A percentile compares a stretch with the other conserved stretches of the same genome.
phyloP scores from a whole-genome alignment of 2,113 vertebrate species.

The Aythya baeri region DNA sequence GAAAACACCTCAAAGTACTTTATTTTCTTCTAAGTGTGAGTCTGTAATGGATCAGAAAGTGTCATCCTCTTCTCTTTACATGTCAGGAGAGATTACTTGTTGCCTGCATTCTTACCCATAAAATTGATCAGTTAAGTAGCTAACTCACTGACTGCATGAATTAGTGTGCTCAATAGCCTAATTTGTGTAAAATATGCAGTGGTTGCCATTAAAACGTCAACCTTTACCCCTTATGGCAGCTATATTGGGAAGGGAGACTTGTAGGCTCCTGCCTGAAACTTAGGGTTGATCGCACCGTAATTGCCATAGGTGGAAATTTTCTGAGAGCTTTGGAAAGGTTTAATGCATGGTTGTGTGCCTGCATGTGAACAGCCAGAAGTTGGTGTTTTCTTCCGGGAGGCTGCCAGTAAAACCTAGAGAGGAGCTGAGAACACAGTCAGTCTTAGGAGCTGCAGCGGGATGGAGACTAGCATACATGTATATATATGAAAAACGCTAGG shows the following conservation, averaged over 20 bases:
- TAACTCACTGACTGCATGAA: background rate
- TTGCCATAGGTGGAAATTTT: background rate
- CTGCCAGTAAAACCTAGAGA: background rate
- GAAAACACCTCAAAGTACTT: background rate
- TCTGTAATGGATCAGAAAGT: background rate
- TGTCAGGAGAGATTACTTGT: background rate
- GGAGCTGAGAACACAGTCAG: background rate
- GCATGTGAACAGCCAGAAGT: background rate
- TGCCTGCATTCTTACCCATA: background rate
- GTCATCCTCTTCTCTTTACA: background rate
- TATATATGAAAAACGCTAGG: background rate
- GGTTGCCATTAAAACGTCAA: background rate
- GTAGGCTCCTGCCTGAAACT: background rate
- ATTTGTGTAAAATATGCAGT: background rate
- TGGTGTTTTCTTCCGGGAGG: background rate
- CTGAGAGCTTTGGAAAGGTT: background rate
- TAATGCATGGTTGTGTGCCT: background rate
- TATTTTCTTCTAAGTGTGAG: background rate
- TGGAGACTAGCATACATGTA: background rate
- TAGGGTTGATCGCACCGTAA: background rate
- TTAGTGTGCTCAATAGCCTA: background rate
- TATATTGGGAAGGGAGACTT: background rate
- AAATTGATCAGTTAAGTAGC: background rate
- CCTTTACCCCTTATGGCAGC: background rate
- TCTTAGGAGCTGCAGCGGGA: background rate